phyloP scores from a whole-genome alignment of 1,140 invertebrate species.

The Gryon sp. region DNA sequence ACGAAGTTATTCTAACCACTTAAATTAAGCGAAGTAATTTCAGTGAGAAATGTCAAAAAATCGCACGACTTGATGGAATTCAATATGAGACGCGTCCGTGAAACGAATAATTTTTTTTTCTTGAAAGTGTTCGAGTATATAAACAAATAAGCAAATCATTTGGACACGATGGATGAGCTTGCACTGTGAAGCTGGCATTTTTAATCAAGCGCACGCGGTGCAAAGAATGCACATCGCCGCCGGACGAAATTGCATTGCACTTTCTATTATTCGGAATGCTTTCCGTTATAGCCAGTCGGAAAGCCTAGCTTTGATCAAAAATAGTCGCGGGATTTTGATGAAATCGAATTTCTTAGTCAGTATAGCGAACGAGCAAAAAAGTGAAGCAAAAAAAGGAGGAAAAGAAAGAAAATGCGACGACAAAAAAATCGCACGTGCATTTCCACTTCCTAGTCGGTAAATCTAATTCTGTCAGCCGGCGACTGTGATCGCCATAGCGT shows the following conservation, averaged over 20 bases:
- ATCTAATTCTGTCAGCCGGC: constrained; percentile 48
- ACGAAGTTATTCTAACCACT: too few species aligned
- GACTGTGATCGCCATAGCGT: constrained; percentile 44
- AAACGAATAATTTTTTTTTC: constrained; percentile 18
- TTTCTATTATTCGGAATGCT: constrained; percentile 45
- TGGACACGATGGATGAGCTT: constrained; percentile 17
- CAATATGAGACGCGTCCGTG: too few species aligned
- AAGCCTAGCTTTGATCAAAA: constrained; percentile 39
- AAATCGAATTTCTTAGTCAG: constrained; percentile 64
- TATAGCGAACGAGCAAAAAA: constrained; percentile 7
- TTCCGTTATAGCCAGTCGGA: constrained; percentile 18
- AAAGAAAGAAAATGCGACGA: neutral
- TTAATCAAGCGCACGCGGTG: constrained; percentile 41
- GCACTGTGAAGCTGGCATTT: constrained; percentile 29
- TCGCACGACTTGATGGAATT: too few species aligned
- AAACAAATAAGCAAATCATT: constrained; percentile 35
- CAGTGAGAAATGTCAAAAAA: too few species aligned
- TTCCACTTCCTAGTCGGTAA: constrained; percentile 34
- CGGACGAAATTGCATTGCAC: constrained; percentile 35
- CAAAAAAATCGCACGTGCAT: constrained; percentile 35
- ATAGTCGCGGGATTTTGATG: constrained; percentile 58
- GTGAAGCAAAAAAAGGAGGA: neutral
- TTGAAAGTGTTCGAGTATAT: neutral
- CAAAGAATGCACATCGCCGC: constrained; percentile 44
- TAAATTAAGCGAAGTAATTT: too few species aligned